Percentiles rank a stretch among this genome's conserved stretches.
Conservation (phyloP, 2,888 invertebrate genomes). For the Drosophila paranaensis region DNA sequence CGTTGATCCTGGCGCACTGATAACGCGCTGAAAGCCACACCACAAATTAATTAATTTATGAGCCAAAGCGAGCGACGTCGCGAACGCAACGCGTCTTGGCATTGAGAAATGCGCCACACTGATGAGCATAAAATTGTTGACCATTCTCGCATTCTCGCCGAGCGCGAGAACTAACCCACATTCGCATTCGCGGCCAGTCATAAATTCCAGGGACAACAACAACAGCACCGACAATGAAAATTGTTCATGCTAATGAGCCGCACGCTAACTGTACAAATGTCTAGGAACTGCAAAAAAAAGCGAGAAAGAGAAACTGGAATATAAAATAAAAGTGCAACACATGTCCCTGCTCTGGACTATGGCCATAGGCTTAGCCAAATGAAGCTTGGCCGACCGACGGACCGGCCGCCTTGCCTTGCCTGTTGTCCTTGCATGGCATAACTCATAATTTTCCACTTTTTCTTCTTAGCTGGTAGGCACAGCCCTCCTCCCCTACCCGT, state of each 20-base stretch:
- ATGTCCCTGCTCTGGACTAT: constrained; percentile 26
- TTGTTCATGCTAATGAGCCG: constrained; percentile 75
- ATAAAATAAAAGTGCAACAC: constrained; percentile 25
- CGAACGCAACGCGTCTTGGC: constrained; percentile 52
- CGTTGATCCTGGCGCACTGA: constrained; percentile 64
- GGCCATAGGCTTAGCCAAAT: constrained; percentile 55
- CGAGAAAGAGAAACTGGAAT: constrained; percentile 4
- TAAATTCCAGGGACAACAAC: constrained; percentile 61
- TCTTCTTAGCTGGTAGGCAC: constrained; percentile 10
- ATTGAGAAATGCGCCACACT: constrained; percentile 73
- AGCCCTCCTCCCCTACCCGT: background rate
- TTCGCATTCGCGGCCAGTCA: constrained; percentile 70
- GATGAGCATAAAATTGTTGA: constrained; percentile 79
- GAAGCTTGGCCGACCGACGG: constrained; percentile 62
- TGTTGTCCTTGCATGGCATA: constrained; percentile 75
- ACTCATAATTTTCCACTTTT: constrained; percentile 72
- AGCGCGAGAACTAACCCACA: constrained; percentile 66
- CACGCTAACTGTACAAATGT: constrained; percentile 78
- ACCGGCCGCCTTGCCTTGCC: constrained; percentile 27
- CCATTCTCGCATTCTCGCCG: constrained; percentile 36
- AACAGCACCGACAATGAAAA: constrained; percentile 53
- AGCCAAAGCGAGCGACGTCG: constrained; percentile 37
- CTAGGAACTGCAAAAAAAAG: constrained; percentile 27
- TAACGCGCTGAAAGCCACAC: constrained; percentile 79
- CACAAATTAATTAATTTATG: constrained; percentile 84